Evolutionary conservation across 2,888 invertebrate genomes (phyloP).

Genomic region (Ichneumon xanthorius): DNA sequence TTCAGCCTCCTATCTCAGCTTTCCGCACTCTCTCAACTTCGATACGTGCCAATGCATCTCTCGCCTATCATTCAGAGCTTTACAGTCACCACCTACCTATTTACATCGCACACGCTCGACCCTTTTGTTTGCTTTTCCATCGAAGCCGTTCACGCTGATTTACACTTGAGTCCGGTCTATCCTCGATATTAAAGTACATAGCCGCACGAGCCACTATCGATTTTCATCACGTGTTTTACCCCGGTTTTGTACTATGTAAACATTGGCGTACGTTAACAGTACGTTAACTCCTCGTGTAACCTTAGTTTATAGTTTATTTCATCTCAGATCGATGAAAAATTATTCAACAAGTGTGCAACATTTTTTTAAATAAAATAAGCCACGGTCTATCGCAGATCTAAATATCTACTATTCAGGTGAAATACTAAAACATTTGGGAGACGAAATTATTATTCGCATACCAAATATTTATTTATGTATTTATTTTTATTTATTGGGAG

Average conservation of each 20-base stretch:
- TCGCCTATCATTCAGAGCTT: slow-evolving; percentile 17
- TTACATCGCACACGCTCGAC: slow-evolving; percentile 6
- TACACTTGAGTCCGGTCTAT: slow-evolving; percentile 5
- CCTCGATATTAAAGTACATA: neutral
- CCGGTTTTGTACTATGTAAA: neutral
- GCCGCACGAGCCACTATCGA: neutral
- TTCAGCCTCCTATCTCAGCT: neutral
- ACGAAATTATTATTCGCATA: too few relatives aligned
- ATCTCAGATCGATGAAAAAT: neutral
- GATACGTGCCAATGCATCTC: slow-evolving; percentile 39
- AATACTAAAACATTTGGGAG: too few relatives aligned
- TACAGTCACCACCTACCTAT: slow-evolving; percentile 9
- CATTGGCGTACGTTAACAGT: neutral
- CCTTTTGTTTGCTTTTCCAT: slow-evolving; percentile 34
- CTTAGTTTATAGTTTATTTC: too few relatives aligned
- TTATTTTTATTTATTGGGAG: too few relatives aligned
- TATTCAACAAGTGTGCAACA: too few relatives aligned
- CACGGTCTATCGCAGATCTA: neutral
- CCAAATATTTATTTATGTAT: too few relatives aligned
- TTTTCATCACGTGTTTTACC: neutral
- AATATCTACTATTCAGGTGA: too few relatives aligned
- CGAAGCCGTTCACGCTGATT: slow-evolving; percentile 24
- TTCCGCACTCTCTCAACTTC: slow-evolving; percentile 28
- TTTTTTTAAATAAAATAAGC: neutral
- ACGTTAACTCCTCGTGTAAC: neutral